Evolutionary conservation across 2,888 invertebrate genomes (phyloP).

Genomic region (Rhingia campestris): DNA sequence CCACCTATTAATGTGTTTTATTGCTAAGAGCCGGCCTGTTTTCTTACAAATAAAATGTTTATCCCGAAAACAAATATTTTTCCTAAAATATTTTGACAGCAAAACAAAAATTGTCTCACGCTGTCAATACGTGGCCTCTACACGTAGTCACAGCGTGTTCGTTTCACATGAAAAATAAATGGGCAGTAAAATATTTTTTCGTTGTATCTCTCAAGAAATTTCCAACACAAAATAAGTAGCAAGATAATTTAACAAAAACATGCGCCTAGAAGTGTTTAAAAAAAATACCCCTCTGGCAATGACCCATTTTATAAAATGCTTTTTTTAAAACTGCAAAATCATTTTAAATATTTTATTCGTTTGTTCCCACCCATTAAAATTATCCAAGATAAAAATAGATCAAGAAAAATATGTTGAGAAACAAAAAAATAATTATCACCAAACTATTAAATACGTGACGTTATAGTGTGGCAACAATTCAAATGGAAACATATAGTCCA

Average conservation of each 20-base stretch:
- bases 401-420: conserved; percentile 22
- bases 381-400: neutral
- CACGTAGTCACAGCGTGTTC: neutral
- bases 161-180: neutral
- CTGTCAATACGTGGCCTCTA: neutral
- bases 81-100: too few species aligned
- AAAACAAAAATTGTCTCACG: neutral
- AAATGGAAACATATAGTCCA: conserved; percentile 49
- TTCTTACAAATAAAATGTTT: too few species aligned
- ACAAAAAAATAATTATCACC: conserved; percentile 23
- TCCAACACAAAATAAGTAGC: neutral
- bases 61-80: too few species aligned
- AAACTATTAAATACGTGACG: conserved; percentile 15
- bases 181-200: neutral
- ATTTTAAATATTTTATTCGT: neutral
- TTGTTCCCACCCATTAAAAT: neutral
- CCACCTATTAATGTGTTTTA: too few species aligned
- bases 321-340: conserved; percentile 7
- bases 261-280: neutral
- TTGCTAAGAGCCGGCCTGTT: too few species aligned
- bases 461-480: conserved; percentile 10
- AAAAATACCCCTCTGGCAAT: conserved; percentile 33
- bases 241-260: conserved; percentile 8
- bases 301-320: conserved; percentile 41
- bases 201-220: neutral